These are phyloP conservation scores for Plagiodera versicolora DNA, from an alignment of 2,888 invertebrate species.

Conservation along the genomic window DNA sequence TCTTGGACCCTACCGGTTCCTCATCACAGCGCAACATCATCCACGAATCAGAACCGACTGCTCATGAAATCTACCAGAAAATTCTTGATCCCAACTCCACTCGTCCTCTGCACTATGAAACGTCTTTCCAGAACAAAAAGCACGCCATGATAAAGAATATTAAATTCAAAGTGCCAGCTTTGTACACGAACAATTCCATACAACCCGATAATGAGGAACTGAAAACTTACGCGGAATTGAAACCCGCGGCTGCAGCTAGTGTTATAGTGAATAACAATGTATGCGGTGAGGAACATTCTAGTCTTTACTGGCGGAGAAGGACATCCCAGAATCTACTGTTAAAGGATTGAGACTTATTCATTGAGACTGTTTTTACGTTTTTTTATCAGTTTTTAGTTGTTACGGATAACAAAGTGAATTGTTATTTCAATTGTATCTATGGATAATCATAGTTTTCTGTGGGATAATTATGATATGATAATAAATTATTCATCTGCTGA, in stretches of 20 bases:
- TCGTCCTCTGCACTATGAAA: slow-evolving; percentile 47
- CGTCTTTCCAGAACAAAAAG: slow-evolving; percentile 49
- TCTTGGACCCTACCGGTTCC: slow-evolving; percentile 44
- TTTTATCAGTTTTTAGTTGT: not conserved
- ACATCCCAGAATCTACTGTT: slow-evolving; percentile 49
- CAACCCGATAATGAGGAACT: slow-evolving; percentile 18
- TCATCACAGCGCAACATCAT: slow-evolving; percentile 30
- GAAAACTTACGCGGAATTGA: slow-evolving; percentile 36
- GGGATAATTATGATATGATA: not conserved
- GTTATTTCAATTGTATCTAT: not conserved
- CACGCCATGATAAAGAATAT: slow-evolving; percentile 53
- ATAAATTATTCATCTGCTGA: not conserved
- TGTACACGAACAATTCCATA: slow-evolving; percentile 47
- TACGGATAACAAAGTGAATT: slow-evolving; percentile 10
- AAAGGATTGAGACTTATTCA: slow-evolving; percentile 30
- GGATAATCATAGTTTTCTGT: not conserved
- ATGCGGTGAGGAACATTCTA: slow-evolving; percentile 34
- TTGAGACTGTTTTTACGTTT: slow-evolving; percentile 28
- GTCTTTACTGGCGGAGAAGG: slow-evolving; percentile 58
- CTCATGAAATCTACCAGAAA: slow-evolving; percentile 43
- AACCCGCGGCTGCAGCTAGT: slow-evolving; percentile 39
- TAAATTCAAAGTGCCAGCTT: slow-evolving; percentile 53
- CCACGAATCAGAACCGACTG: slow-evolving; percentile 37
- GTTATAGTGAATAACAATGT: slow-evolving; percentile 46
- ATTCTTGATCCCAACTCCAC: slow-evolving; percentile 38